Base-by-base conservation (phyloP, 2,888 invertebrate genomes). In the Polymixis flavicincta region DNA sequence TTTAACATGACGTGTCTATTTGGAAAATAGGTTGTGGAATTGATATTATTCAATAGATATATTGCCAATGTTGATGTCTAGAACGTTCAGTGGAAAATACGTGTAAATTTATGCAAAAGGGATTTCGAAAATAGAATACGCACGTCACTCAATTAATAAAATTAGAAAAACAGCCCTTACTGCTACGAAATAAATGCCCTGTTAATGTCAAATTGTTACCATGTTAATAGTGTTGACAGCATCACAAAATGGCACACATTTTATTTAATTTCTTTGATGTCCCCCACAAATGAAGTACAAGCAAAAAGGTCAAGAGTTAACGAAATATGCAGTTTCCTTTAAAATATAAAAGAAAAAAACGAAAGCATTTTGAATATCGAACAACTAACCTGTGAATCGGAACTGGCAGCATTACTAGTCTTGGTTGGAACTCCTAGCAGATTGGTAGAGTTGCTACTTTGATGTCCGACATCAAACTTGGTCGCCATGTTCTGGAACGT, bases 401-500 rank as follows among this genome's bases (percentile, higher is more conserved):
- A 90, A 76, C 89, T 91, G 42, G 89, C 91, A 89, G 94, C 85
- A 92, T 95, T 84, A 92, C 96, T 91, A 32, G 86, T 87, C 19
- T 88, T 81, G 0, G 92, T 92, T 0, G 95, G 95, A 17, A 95
- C 92, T 71, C 89, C 92, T n/a, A 95, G 87, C 2, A 92, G 83
- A 66, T 93, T 93, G 42, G 91, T 87, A 19, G 78, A 28, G n/a
- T 48, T 77, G 37, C 28, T 60, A 60, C 90, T 92, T 75, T 89
- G 87, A 28, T 89, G 89, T 5, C 94, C 92, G 19, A 96, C 88
- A n/a, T 95, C 94, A 86, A 96, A 96, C 74, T 92, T 90, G 1
- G 96, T 96, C 1, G 94, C 95, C 85, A 97, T 88, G 88, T 97
- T 97, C 89, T 97, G 97, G 86, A 96, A 97, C 63, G 97, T 97